Base-by-base conservation (phyloP, 1,140 invertebrate species). In the Drosophila triauraria region DNA sequence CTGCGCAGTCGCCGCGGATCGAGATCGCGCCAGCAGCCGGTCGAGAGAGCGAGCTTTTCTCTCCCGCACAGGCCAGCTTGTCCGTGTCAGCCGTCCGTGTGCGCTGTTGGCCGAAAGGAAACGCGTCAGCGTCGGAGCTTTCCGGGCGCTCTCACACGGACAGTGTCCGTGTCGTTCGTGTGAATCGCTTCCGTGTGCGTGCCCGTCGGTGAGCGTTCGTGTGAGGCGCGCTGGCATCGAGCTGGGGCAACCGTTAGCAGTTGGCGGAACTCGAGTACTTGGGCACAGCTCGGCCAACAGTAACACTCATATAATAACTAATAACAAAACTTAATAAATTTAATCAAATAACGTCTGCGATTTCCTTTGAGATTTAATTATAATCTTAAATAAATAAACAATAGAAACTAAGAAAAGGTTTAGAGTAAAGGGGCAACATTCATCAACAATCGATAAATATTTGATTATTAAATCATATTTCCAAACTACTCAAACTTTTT, bases 131-230 rank as follows among this genome's bases (percentile, higher is more conserved):
- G 0, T 1, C 46, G 2, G 69, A 88, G 78, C 81, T 84, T 84
- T 90, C 32, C 27, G 25, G 61, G 40, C 38, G 71, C 12, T 54
- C 50, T 71, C 71, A 85, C 85, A 90, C 68, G 70, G 46, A 90
- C 61, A 90, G 61, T 84, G 65, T 88, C 42, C 62, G 68, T 90
- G 85, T 80, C 44, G 44, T 90, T 15, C 53, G 78, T 88, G 85
- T 81, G 78, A 81, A 8, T 23, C 25, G 58, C 20, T 6, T 32
- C 12, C 56, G 86, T 81, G 51, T 75, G 69, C 3, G 72, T 78
- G 67, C 53, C 1, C 54, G 27, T 80, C 59, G 59, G 67, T 86
- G 60, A 77, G 74, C 47, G 44, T 59, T 67, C 46, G 35, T 68
- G 56, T 67, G 53, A 51, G 42, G 4, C 32, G 17, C 8, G 8